Conservation (phyloP, 2,797 vertebrate genomes). For the Pseudotriccus pelzelni region DNA sequence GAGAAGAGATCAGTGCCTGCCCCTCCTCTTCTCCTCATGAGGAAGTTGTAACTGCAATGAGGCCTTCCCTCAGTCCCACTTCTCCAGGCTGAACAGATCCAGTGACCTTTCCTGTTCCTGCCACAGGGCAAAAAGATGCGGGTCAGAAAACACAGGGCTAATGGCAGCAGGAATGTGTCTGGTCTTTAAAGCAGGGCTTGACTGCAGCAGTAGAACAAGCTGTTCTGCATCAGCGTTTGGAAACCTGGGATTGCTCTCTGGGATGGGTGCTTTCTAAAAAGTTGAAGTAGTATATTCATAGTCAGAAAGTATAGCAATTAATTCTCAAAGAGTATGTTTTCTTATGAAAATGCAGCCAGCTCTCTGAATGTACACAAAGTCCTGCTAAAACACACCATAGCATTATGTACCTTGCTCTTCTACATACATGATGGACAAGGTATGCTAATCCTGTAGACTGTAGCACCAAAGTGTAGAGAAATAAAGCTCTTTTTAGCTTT, state of each 20-base stretch:
- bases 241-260: neutral
- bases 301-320: neutral
- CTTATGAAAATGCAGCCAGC: neutral
- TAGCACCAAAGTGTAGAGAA: neutral
- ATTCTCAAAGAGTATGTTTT: neutral
- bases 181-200: neutral
- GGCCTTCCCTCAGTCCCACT: neutral
- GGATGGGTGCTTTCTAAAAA: neutral
- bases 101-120: neutral
- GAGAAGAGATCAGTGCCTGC: neutral
- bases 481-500: neutral
- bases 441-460: neutral
- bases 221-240: neutral
- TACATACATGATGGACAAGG: neutral
- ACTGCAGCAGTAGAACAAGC: neutral
- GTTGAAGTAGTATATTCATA: neutral
- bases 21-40: neutral
- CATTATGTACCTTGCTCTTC: neutral
- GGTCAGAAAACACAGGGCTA: neutral
- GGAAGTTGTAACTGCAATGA: neutral
- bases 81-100: neutral
- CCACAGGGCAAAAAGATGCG: neutral
- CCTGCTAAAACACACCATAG: neutral
- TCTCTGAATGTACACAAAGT: neutral
- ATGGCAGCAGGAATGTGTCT: neutral